phyloP scores from a whole-genome alignment of 2,797 vertebrate genomes.

The Urosaurus nigricauda region DNA sequence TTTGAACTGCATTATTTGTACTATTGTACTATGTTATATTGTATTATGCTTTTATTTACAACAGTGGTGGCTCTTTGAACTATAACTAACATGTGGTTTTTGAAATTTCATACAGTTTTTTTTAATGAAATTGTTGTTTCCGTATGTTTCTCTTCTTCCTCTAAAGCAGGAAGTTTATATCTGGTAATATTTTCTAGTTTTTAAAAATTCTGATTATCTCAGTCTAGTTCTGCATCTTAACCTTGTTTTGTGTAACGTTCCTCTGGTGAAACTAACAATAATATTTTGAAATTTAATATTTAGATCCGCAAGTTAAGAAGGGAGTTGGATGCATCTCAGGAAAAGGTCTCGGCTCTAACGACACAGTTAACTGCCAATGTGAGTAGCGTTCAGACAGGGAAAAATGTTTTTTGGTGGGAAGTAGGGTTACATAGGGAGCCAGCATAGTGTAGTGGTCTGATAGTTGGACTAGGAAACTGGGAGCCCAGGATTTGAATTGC shows the following conservation, averaged over 20 bases:
- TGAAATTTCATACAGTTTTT: not conserved
- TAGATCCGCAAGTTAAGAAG: conserved; percentile 96
- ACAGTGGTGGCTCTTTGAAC: not conserved
- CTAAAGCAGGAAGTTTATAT: not conserved
- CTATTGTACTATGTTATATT: too few relatives aligned
- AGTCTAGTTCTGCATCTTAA: not conserved
- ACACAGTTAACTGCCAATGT: conserved; percentile 97
- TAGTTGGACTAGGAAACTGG: too few relatives aligned
- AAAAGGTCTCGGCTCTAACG: conserved; percentile 96
- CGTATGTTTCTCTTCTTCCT: not conserved
- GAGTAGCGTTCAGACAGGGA: conserved; percentile 72
- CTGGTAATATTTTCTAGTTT: conserved; percentile 12
- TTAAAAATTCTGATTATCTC: not conserved
- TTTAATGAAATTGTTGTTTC: not conserved
- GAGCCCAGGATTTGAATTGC: too few relatives aligned
- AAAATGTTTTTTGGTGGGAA: not conserved
- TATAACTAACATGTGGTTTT: not conserved
- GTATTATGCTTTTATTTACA: not conserved
- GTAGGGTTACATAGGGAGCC: not conserved
- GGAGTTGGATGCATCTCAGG: conserved; percentile 96
- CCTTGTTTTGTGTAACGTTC: not conserved
- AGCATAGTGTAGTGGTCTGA: too few relatives aligned
- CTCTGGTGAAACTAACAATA: conserved; percentile 30
- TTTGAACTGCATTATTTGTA: not conserved
- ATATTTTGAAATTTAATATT: conserved; percentile 50